Evolutionary conservation across 2,113 vertebrate genomes (phyloP).

Genomic region (Psittacus erithacus): DNA sequence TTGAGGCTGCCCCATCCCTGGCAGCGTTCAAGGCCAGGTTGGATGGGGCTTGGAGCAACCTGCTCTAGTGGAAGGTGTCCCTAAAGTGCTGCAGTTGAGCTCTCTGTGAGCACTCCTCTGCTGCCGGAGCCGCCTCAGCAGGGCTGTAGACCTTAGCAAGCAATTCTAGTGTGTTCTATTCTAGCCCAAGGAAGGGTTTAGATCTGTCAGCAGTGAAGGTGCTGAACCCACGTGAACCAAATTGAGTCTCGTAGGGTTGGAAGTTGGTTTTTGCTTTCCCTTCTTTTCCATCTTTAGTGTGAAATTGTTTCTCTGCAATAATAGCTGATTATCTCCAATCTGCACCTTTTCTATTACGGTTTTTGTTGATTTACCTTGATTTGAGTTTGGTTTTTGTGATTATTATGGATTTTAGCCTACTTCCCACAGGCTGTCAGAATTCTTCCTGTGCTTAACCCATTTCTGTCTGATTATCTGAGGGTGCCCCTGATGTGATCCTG

Average conservation of each 20-base stretch:
- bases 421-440: constrained; percentile 53
- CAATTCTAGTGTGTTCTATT: neutral
- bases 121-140: accelerated
- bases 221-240: neutral
- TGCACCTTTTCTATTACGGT: neutral
- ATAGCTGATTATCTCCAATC: constrained; percentile 45
- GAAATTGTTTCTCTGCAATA: constrained; percentile 45
- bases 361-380: constrained; percentile 61
- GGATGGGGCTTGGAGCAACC: neutral
- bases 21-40: neutral
- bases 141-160: neutral
- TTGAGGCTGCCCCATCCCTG: neutral
- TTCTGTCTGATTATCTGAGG: constrained; percentile 64
- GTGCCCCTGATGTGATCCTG: constrained; percentile 72
- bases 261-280: neutral
- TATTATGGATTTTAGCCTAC: constrained; percentile 49
- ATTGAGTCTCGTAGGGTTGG: neutral
- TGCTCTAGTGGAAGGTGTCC: neutral
- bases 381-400: constrained; percentile 41
- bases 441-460: constrained; percentile 52
- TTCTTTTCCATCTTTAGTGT: neutral
- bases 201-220: neutral
- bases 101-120: neutral
- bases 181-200: neutral
- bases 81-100: neutral